phyloP scores from a whole-genome alignment of 2,797 vertebrate species.

The Anguilla pacifica region DNA sequence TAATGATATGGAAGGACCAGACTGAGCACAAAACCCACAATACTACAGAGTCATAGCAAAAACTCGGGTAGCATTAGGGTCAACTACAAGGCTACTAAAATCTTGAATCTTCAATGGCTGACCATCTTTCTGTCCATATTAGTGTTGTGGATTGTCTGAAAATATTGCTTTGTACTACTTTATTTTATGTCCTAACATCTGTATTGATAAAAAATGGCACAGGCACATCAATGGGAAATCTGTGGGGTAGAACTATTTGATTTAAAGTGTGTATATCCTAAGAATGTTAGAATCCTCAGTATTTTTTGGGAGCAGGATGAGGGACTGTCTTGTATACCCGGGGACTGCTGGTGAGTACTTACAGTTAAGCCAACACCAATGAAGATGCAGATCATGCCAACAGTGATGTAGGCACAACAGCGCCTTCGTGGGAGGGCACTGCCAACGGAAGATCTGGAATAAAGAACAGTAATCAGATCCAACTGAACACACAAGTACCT shows the following conservation, averaged over 20 bases:
- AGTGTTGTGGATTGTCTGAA: too few relatives aligned
- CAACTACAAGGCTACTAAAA: too few relatives aligned
- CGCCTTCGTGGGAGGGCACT: constrained; percentile 94
- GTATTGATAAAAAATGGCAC: not conserved
- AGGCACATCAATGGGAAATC: not conserved
- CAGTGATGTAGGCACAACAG: constrained; percentile 94
- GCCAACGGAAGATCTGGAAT: constrained; percentile 91
- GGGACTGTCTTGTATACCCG: not conserved
- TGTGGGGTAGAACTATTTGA: not conserved
- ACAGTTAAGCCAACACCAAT: constrained; percentile 96
- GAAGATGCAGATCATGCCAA: constrained; percentile 98
- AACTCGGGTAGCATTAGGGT: too few relatives aligned
- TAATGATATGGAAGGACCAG: too few relatives aligned
- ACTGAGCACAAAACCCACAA: too few relatives aligned
- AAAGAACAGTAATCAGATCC: constrained; percentile 24
- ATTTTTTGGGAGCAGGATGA: not conserved
- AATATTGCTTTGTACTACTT: not conserved
- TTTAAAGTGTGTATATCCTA: too few relatives aligned
- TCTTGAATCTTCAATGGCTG: too few relatives aligned
- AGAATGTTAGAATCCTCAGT: not conserved
- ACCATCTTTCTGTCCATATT: too few relatives aligned
- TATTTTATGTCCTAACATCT: not conserved
- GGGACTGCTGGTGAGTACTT: constrained; percentile 62
- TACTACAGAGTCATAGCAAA: too few relatives aligned
- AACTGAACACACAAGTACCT: not conserved